Base-by-base conservation (phyloP, 2,113 vertebrate species). In the Sinocyclocheilus grahami region DNA sequence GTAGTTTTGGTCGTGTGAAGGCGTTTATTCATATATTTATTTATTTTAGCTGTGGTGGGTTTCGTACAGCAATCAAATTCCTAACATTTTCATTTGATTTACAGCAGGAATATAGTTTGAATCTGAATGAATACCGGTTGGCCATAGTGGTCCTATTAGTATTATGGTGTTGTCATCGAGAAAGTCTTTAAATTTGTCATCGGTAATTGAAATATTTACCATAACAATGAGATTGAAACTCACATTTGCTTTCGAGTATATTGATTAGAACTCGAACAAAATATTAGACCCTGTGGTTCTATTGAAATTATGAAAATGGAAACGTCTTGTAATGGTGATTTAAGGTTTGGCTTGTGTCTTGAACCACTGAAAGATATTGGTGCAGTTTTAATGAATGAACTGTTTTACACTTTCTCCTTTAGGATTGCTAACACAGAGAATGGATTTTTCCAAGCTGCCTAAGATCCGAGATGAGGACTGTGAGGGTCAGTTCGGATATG, bases 361-460 rank as follows among this genome's bases (percentile, higher is more conserved):
- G n/a, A 5, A 51, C 11, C 46, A 51, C 77, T 62, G 2, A 22
- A 39, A 33, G 27, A 55, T 20, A 53, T 33, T 77, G 22, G 5
- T 16, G 33, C 4, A 7, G 11, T 63, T 24, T 63, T 13, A 37
- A 46, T 11, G 6, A 81, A 51, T 58, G 0, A 46, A 33, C 10
- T 53, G 48, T 74, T 3, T 89, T 76, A 8, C n/a, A 67, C 5
- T 83, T 71, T 62, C 60, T 86, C 86, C 76, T 63, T 81, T 90
- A 87, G 90, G 13, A 22, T 89, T 82, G 67, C 55, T 93, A 90
- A 65, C 9, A 12, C 63, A 92, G 86, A 94, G 90, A 87, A 98
- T 99, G 97, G 95, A 98, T 89, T 97, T 97, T 58, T 97, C 96
- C 83, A 96, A 96, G 90, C 94, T 98, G 90, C 96, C 96, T 46